Percentiles rank a stretch among this genome's conserved stretches.
Conservation (phyloP, 2,888 invertebrate genomes). For the Clepsis dumicolana region DNA sequence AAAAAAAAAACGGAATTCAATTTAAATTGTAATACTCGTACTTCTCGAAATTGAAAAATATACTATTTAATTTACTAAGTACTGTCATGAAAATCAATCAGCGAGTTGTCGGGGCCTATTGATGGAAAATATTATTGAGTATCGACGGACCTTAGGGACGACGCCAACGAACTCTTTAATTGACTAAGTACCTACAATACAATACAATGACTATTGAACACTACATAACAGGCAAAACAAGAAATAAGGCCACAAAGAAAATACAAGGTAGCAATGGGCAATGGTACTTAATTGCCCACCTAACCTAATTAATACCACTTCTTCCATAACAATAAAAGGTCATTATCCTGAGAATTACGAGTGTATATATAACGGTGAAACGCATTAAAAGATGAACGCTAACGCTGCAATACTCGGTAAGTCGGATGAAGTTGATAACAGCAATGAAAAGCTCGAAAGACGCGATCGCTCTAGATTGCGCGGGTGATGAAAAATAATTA, state of each 20-base stretch:
- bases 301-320: constrained; percentile 45
- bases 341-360: constrained; percentile 48
- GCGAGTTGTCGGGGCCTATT: too few relatives aligned
- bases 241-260: too few relatives aligned
- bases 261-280: too few relatives aligned
- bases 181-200: too few relatives aligned
- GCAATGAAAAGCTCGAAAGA: constrained; percentile 15
- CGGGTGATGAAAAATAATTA: constrained; percentile 53
- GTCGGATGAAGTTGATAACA: constrained; percentile 32
- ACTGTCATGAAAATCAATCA: too few relatives aligned
- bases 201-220: too few relatives aligned
- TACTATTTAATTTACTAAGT: too few relatives aligned
- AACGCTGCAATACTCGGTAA: constrained; percentile 12
- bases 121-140: too few relatives aligned
- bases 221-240: too few relatives aligned
- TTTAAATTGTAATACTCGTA: too few relatives aligned
- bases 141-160: background rate
- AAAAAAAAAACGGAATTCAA: too few relatives aligned
- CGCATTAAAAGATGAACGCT: constrained; percentile 29
- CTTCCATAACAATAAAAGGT: constrained; percentile 49
- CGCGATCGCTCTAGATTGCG: constrained; percentile 21
- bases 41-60: too few relatives aligned
- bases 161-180: constrained; percentile 49
- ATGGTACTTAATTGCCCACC: constrained; percentile 28
- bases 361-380: constrained; percentile 46